Evolutionary conservation across 2,888 invertebrate species (phyloP), one percentile per base, ranked within the genome.

Genomic region (Melanostoma scalare): DNA sequence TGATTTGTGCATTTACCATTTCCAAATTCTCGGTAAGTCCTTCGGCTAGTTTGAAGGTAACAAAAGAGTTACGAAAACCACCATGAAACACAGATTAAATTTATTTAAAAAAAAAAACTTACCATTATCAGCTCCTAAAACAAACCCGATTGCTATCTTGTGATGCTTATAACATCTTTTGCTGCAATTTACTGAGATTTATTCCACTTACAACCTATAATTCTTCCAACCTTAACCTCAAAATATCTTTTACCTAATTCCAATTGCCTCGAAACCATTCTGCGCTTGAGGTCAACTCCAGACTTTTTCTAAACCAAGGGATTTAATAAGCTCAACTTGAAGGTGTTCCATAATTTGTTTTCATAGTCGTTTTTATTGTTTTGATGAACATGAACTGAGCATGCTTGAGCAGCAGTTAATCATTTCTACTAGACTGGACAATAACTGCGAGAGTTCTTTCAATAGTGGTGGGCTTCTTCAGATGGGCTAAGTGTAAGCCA

Each of bases 391-490:
- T 10, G 4, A n/a, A 36, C 42, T 20, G 20, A 20, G 20, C 1
- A 20, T 20, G 20, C 58, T 60, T 35, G 35, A 33, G 8, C 4
- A 60, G 8, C 46, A 2, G 61, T 46, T 61, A 61, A 20, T 36
- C 35, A 36, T 36, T 61, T n/a, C 44, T 60, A 35, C 20, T 42
- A n/a, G 31, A 42, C 42, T 58, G 33, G 3, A 6, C 58, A 58
- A 20, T 20, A 20, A 20, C 20, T 20, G 10, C 44, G 46, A 46
- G 9, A 33, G 46, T 46, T 46, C 35, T 46, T 61, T 6, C 10
- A 20, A 46, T 36, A 20, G 35, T 36, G 36, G 46, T 46, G 46
- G 61, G 61, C 61, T 35, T 44, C n/a, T 9, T 38, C 38, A 53
- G 20, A 20, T 20, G 20, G 20, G 20, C 20, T 20, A 20, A 20